Percentiles rank a stretch among this genome's conserved stretches.
phyloP scores from a whole-genome alignment of 2,888 invertebrate genomes.

The Cinara cedri region DNA sequence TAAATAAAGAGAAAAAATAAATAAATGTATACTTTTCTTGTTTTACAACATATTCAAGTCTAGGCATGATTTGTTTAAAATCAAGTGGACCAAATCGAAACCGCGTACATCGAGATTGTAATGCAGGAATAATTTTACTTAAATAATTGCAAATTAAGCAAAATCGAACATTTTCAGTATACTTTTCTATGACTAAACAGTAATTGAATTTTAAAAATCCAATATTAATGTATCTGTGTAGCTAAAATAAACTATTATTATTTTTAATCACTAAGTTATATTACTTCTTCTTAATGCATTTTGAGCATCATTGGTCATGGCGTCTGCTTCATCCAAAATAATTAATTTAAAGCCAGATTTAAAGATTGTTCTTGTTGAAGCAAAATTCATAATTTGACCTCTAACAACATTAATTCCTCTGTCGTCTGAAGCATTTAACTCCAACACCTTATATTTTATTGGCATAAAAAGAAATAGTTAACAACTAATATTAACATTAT shows the following conservation, averaged over 20 bases:
- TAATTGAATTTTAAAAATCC: slow-evolving; percentile 59
- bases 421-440: slow-evolving; percentile 97
- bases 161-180: slow-evolving; percentile 96
- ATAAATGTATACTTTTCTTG: slow-evolving; percentile 80
- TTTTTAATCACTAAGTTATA: slow-evolving; percentile 62
- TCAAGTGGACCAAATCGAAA: slow-evolving; percentile 93
- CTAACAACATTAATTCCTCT: slow-evolving; percentile 94
- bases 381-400: slow-evolving; percentile 93
- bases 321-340: slow-evolving; percentile 98
- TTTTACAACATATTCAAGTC: slow-evolving; percentile 82
- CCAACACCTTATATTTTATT: slow-evolving; percentile 71
- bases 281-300: slow-evolving; percentile 93
- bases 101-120: slow-evolving; percentile 96
- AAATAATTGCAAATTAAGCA: slow-evolving; percentile 99
- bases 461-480: not conserved
- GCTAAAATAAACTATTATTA: no score
- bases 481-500: no score
- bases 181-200: slow-evolving; percentile 93
- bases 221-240: not conserved
- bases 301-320: slow-evolving; percentile 99
- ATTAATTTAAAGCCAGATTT: slow-evolving; percentile 93
- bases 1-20: slow-evolving; percentile 2
- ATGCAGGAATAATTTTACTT: slow-evolving; percentile 96
- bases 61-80: slow-evolving; percentile 84
- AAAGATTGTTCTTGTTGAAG: slow-evolving; percentile 93